Percentiles rank a stretch among this genome's conserved stretches.
phyloP scores from a whole-genome alignment of 2,888 invertebrate species.

The Busseola fusca region DNA sequence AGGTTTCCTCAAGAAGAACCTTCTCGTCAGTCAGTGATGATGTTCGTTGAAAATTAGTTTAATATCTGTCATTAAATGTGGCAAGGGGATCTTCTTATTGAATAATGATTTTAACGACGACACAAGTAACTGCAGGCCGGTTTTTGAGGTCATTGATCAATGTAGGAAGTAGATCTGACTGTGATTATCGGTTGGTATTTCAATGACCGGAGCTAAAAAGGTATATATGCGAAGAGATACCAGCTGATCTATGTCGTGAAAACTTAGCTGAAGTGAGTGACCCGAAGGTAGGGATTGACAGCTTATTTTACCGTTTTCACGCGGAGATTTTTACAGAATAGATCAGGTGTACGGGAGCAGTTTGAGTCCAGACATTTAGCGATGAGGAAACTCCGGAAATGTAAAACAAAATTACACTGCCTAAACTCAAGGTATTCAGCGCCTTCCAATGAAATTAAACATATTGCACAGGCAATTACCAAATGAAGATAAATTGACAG shows the following conservation, averaged over 20 bases:
- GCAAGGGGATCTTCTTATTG: constrained; percentile 24
- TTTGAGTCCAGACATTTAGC: neutral
- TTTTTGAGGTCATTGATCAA: constrained; percentile 24
- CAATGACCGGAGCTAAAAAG: neutral
- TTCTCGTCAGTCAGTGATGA: neutral
- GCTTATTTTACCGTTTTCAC: no score
- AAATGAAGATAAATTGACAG: constrained; percentile 27
- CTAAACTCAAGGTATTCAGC: neutral
- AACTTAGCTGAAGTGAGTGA: no score
- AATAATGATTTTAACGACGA: neutral
- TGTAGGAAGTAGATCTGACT: neutral
- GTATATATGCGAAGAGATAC: neutral
- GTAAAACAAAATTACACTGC: neutral
- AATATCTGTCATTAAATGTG: constrained; percentile 33
- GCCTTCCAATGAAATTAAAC: neutral
- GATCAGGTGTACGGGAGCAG: no score
- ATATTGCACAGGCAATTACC: constrained; percentile 5
- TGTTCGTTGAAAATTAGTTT: no score
- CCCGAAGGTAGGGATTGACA: no score
- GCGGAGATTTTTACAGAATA: no score
- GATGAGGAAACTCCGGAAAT: neutral
- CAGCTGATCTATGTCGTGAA: neutral
- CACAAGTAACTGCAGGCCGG: constrained; percentile 6
- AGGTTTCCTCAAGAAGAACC: neutral
- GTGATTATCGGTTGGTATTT: neutral